Evolutionary conservation across 2,797 vertebrate species (phyloP), one percentile per base, ranked within the genome.

Genomic region (Enteromius paludinosus): DNA sequence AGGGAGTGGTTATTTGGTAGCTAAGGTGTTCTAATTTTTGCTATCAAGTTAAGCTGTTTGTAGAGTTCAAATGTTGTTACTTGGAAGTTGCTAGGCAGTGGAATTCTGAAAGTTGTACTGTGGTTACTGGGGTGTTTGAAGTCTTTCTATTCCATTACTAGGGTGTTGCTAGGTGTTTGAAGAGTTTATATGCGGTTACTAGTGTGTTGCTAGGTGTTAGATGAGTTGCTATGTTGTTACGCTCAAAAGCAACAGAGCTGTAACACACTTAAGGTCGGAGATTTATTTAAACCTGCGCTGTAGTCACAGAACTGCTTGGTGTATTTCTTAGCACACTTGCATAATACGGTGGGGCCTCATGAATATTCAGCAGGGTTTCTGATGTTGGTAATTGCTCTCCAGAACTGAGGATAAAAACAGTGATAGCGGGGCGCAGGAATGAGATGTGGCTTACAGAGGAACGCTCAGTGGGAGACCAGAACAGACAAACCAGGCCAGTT

Each of bases 351-450:
- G 64, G 85, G 84, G 77, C 33, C 79, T 84, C 54, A 87, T 94
- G 88, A 93, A 94, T 94, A 93, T 93, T 94, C 92, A 92, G 91
- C 88, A 87, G 77, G 52, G 80, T 84, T 90, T 93, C 91, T 93
- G 92, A 90, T 91, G 90, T 90, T 91, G 89, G 90, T 93, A 92
- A 93, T 92, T 87, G 90, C 91, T 90, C 89, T 91, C 87, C 90
- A 90, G 88, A 90, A 92, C 91, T 91, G 92, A 89, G 89, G 89
- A 90, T 87, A 82, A 90, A 92, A 92, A 92, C 86, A 93, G 90
- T 89, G 82, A 88, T 84, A 30, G 73, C 75, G 10, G 79, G 76
- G 54, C 75, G 76, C 30, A 23, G 70, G 64, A 85, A 83, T 52
- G 41, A 83, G 74, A 78, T 70, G 11, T 28, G 17, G 69, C 25